These are phyloP conservation scores for Synanthedon tipuliformis DNA, from an alignment of 2,888 invertebrate genomes.

Conservation along the genomic window DNA sequence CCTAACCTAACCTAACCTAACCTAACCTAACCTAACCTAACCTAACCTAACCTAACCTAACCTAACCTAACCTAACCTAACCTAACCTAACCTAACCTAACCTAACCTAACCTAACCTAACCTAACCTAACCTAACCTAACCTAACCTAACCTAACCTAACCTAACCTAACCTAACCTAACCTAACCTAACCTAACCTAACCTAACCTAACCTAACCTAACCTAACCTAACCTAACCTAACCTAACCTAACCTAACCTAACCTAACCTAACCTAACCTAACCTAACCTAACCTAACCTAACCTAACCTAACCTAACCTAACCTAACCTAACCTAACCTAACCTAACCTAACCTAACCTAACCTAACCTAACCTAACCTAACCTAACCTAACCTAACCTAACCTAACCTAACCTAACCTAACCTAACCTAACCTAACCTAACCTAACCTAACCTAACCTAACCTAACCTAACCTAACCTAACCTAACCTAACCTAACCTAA, in stretches of 20 bases:
- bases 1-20: slow-evolving; percentile 4
- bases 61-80: slow-evolving; percentile 2
- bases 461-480: slow-evolving; percentile 2
- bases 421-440: slow-evolving; percentile 5
- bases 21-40: slow-evolving; percentile 10
- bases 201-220: slow-evolving; percentile 1
- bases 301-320: slow-evolving; percentile 6
- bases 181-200: slow-evolving; percentile 14
- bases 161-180: slow-evolving; percentile 15
- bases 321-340: slow-evolving; percentile 4
- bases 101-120: slow-evolving; percentile 13
- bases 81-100: slow-evolving; percentile 4
- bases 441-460: slow-evolving; percentile 3
- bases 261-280: slow-evolving; percentile 5
- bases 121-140: slow-evolving; percentile 13
- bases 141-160: slow-evolving; percentile 14
- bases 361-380: slow-evolving; percentile 13
- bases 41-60: slow-evolving; percentile 11
- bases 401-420: slow-evolving; percentile 11
- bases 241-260: neutral
- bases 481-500: slow-evolving; percentile 7
- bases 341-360: slow-evolving; percentile 11
- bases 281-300: slow-evolving; percentile 13
- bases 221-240: slow-evolving; percentile 1
- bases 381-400: slow-evolving; percentile 12